Conservation (phyloP, 2,888 invertebrate genomes). For the Drosophila austrosaltans region DNA sequence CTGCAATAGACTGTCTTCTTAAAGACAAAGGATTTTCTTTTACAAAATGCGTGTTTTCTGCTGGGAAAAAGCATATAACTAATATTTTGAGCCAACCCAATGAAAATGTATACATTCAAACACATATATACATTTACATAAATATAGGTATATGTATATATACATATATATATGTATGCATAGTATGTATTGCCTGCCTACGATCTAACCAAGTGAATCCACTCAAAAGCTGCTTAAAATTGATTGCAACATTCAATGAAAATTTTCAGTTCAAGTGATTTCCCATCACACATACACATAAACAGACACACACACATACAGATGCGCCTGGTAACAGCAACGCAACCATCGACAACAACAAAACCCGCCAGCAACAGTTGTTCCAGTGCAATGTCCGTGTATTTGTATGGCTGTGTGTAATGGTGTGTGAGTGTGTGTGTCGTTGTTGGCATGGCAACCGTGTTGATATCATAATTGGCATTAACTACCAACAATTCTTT, state of each 20-base stretch:
- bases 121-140: not conserved
- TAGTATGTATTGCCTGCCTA: not conserved
- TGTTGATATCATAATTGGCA: slow-evolving; percentile 69
- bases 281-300: slow-evolving; percentile 33
- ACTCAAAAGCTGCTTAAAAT: slow-evolving; percentile 47
- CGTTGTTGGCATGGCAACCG: slow-evolving; percentile 56
- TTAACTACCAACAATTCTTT: slow-evolving; percentile 53
- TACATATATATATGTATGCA: not conserved
- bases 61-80: too few relatives aligned
- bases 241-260: slow-evolving; percentile 53
- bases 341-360: slow-evolving; percentile 23
- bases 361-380: slow-evolving; percentile 58
- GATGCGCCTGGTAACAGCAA: slow-evolving; percentile 47
- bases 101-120: not conserved
- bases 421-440: not conserved
- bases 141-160: too few relatives aligned
- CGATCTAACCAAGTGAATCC: slow-evolving; percentile 13
- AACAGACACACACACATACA: slow-evolving; percentile 1
- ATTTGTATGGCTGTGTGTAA: not conserved
- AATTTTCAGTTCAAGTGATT: slow-evolving; percentile 46
- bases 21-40: too few relatives aligned
- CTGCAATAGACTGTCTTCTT: too few relatives aligned
- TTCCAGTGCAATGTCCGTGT: slow-evolving; percentile 50
- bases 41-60: too few relatives aligned
- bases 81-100: too few relatives aligned